Base-by-base conservation (phyloP, 2,113 vertebrate species). In the Promerops cafer region DNA sequence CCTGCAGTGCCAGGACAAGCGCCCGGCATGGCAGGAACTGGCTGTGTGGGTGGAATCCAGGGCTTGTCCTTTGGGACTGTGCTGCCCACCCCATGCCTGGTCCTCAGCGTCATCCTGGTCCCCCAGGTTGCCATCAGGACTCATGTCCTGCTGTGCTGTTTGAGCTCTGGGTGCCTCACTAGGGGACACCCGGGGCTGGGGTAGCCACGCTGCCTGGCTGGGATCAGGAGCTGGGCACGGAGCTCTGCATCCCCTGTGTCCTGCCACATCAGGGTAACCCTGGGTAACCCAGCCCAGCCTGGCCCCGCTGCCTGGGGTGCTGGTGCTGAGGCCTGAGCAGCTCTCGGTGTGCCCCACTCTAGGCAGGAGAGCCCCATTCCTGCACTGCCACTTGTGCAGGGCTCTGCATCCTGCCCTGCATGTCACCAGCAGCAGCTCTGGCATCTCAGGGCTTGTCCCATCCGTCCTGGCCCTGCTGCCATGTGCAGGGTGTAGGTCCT, bases 161-260 rank as follows among this genome's bases (percentile, higher is more conserved):
- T 42, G 33, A 71, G 72, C 50, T 72, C 81, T 40, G 83, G 23
- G 13, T 37, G 20, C 45, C 23, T 77, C 3, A 0, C 47, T 27
- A 5, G 0, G 4, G 42, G 52, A 26, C 0, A 3, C 20, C 37
- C 0, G 0, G 28, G 59, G 33, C 44, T 1, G 33, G 44, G 9
- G 33, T 37, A 84, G 14, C 59, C 37, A 22, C 0, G 0, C 30
- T 87, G 61, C 78, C 88, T 39, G 72, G 7, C 26, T 17, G 60
- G 42, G 35, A 23, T n/a, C 1, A 1, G 82, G 70, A 71, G 19
- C 78, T 45, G 60, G 49, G 45, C 63, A 45, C 0, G 0, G 65
- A 27, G 24, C 31, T 23, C 30, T 7, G 39, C 49, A 52, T 21
- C 14, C 18, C 7, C 13, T 19, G 42, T 47, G 53, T 52, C 68